A percentile compares a stretch with the other conserved stretches of the same genome.
Evolutionary conservation across 2,797 vertebrate species (phyloP).

Genomic region (Danio jaintianensis): DNA sequence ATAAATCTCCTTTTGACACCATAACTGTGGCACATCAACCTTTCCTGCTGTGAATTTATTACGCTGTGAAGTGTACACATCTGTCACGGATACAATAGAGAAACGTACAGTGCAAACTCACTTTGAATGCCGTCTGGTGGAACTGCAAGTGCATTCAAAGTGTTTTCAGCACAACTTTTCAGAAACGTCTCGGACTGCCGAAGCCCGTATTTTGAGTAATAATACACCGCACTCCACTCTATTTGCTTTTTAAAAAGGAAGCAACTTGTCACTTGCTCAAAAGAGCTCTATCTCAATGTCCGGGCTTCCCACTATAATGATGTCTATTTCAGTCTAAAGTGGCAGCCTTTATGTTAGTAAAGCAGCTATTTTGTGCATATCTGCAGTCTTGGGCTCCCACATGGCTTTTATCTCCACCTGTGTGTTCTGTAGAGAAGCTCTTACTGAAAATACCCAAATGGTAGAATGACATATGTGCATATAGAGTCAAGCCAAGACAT

Average conservation of each 20-base stretch:
- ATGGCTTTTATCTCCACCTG: neutral
- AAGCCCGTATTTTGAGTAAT: neutral
- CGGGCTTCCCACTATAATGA: conserved; percentile 29
- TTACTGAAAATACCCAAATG: conserved; percentile 44
- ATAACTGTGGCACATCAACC: conserved; percentile 12
- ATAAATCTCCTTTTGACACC: conserved; percentile 38
- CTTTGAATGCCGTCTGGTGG: conserved; percentile 6
- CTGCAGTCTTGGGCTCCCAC: conserved; percentile 20
- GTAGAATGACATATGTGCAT: conserved; percentile 12
- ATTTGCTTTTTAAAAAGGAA: conserved; percentile 27
- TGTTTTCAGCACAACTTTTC: conserved; percentile 5
- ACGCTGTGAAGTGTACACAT: neutral
- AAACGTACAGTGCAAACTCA: neutral
- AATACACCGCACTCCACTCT: neutral
- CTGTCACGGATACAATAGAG: neutral
- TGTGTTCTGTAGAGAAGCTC: conserved; percentile 6
- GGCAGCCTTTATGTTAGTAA: conserved; percentile 37
- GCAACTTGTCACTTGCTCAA: conserved; percentile 39
- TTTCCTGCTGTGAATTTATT: conserved; percentile 27
- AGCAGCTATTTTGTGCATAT: conserved; percentile 23
- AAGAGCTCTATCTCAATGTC: conserved; percentile 17
- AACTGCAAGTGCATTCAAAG: conserved; percentile 3
- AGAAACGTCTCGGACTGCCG: neutral
- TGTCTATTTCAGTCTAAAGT: conserved; percentile 45
- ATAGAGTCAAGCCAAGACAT: conserved; percentile 1